Evolutionary conservation across 2,888 invertebrate species (phyloP).

Genomic region (Ditylenchus weischeri): DNA sequence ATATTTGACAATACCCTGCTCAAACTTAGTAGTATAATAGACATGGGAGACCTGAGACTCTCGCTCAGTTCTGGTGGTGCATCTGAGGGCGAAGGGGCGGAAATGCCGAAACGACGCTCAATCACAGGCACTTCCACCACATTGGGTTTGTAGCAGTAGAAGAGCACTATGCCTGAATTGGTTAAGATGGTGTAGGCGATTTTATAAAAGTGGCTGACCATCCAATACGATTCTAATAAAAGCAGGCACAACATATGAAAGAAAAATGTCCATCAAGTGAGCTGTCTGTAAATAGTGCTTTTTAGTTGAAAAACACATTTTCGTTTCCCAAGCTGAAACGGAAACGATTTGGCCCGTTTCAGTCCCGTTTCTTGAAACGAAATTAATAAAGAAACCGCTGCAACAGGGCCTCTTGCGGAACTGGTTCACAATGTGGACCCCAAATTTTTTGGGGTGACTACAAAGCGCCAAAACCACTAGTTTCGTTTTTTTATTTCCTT

Average conservation of each 20-base stretch:
- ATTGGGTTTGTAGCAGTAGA: conserved; percentile 43
- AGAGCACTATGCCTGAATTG: conserved; percentile 39
- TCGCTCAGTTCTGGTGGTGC: conserved; percentile 12
- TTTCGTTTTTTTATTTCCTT: too few species aligned
- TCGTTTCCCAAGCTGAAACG: too few species aligned
- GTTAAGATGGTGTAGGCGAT: too few species aligned
- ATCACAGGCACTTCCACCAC: conserved; percentile 29
- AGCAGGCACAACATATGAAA: conserved; percentile 53
- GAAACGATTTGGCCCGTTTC: too few species aligned
- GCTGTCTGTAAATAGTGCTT: conserved; percentile 35
- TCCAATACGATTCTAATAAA: conserved; percentile 47
- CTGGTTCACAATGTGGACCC: too few species aligned
- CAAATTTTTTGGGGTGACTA: too few species aligned
- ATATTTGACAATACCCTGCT: conserved; percentile 21
- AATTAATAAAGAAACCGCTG: too few species aligned
- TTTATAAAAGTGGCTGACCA: conserved; percentile 6
- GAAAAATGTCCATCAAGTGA: conserved; percentile 48
- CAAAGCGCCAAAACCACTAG: too few species aligned
- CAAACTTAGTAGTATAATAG: conserved; percentile 29
- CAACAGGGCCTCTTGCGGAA: too few species aligned
- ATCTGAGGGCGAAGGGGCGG: conserved; percentile 25
- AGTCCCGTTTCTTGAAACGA: too few species aligned
- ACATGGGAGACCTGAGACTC: conserved; percentile 19
- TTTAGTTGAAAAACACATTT: too few species aligned
- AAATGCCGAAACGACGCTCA: conserved; percentile 32